A percentile compares a stretch with the other conserved stretches of the same genome.
These are phyloP conservation scores for Agrypnus murinus DNA, from an alignment of 2,888 invertebrate genomes.

Conservation along the genomic window DNA sequence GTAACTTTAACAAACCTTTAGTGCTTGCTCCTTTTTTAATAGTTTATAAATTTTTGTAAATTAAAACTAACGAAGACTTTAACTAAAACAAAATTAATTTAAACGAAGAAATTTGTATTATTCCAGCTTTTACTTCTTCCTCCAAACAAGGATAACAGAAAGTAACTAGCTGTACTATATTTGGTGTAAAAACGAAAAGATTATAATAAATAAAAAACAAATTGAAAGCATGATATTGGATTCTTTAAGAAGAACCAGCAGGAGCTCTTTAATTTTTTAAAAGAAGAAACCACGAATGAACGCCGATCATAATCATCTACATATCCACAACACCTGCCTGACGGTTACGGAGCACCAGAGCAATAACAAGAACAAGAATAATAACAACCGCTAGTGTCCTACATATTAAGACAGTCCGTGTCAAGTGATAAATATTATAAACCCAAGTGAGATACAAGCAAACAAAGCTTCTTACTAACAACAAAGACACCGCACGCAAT, in stretches of 20 bases:
- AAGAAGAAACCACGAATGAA: no score
- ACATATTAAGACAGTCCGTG: constrained; percentile 33
- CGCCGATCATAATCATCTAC: background rate
- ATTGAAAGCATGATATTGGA: constrained; percentile 1
- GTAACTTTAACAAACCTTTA: background rate
- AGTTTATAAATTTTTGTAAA: background rate
- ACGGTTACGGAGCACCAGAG: constrained; percentile 21
- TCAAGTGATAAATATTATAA: constrained; percentile 37
- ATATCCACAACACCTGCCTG: constrained; percentile 30
- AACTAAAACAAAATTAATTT: background rate
- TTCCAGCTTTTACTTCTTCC: background rate
- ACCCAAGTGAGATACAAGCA: constrained; percentile 29
- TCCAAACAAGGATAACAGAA: background rate
- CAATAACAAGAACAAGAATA: background rate
- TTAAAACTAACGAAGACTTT: background rate
- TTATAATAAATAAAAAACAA: background rate
- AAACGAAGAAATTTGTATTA: background rate
- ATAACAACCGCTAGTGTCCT: constrained; percentile 44
- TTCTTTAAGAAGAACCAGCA: no score
- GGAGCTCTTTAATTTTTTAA: no score
- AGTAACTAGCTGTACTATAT: background rate
- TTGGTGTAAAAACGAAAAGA: background rate
- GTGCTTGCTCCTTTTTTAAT: background rate
- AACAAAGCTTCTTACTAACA: constrained; percentile 18
- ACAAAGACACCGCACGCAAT: constrained; percentile 35